Percentiles rank a stretch among this genome's conserved stretches.
Evolutionary conservation across 1,140 invertebrate species (phyloP).

Genomic region (Helicoverpa armigera): DNA sequence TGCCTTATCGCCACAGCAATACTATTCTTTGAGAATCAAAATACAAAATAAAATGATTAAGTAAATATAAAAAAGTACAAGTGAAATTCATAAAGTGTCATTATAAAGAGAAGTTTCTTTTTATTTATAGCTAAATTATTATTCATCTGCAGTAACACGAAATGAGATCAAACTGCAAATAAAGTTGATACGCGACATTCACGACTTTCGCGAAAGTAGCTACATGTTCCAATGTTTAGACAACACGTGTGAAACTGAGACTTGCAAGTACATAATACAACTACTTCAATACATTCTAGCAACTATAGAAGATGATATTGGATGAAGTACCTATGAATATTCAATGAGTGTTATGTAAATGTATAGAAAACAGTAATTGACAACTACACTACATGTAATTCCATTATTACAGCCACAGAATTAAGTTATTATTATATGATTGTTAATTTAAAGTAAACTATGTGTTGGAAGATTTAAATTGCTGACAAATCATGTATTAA

Average conservation of each 20-base stretch:
- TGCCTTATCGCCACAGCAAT: too few relatives aligned
- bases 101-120: neutral
- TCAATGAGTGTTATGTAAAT: conserved; percentile 61
- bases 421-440: conserved; percentile 50
- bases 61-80: conserved; percentile 5
- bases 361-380: conserved; percentile 69
- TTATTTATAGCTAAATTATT: neutral
- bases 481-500: conserved; percentile 44
- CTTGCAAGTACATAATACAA: conserved; percentile 46
- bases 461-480: conserved; percentile 39
- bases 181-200: conserved; percentile 13
- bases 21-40: neutral
- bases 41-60: neutral
- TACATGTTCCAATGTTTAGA: neutral
- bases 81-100: neutral
- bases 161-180: conserved; percentile 45
- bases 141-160: conserved; percentile 26
- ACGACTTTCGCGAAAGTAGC: neutral
- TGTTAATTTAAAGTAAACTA: conserved; percentile 39
- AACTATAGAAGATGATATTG: conserved; percentile 57
- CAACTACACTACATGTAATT: conserved; percentile 64
- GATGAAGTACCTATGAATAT: conserved; percentile 49
- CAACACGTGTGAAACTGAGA: conserved; percentile 30
- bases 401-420: conserved; percentile 56
- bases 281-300: conserved; percentile 50